These are phyloP conservation scores for Zosterops japonicus DNA, from an alignment of 2,113 vertebrate species.

Conservation along the genomic window DNA sequence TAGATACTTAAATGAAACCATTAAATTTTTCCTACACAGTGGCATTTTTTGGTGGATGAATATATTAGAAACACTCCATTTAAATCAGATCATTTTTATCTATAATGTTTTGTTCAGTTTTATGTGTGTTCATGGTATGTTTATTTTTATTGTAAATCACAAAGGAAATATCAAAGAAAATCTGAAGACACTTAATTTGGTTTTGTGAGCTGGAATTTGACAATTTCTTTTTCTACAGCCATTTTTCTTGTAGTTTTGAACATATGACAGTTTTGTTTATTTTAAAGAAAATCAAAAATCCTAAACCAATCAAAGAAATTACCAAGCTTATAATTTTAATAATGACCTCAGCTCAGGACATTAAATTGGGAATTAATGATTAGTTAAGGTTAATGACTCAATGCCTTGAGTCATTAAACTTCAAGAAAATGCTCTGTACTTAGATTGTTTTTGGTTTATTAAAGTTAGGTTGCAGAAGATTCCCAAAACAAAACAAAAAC, in stretches of 20 bases:
- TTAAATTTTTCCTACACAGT: background rate
- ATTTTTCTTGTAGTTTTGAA: background rate
- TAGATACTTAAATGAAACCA: constrained; percentile 7
- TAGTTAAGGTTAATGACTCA: constrained; percentile 71
- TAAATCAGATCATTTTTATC: background rate
- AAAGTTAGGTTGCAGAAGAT: constrained; percentile 16
- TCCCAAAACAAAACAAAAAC: background rate
- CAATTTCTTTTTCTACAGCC: background rate
- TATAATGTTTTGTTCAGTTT: constrained; percentile 11
- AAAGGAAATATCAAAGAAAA: background rate
- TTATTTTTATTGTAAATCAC: constrained; percentile 57
- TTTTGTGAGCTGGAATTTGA: background rate
- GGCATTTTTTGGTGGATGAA: background rate
- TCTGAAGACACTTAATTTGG: background rate
- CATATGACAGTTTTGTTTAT: background rate
- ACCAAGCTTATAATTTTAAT: constrained; percentile 63
- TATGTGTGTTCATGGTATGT: constrained; percentile 42
- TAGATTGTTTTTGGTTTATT: constrained; percentile 62
- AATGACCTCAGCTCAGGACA: constrained; percentile 67
- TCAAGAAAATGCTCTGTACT: constrained; percentile 52
- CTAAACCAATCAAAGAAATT: constrained; percentile 49
- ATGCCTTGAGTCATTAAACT: constrained; percentile 63
- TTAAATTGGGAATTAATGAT: constrained; percentile 71
- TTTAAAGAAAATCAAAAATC: background rate
- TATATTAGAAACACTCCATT: constrained; percentile 48